phyloP scores from a whole-genome alignment of 2,113 vertebrate species.

The Cololabis saira region DNA sequence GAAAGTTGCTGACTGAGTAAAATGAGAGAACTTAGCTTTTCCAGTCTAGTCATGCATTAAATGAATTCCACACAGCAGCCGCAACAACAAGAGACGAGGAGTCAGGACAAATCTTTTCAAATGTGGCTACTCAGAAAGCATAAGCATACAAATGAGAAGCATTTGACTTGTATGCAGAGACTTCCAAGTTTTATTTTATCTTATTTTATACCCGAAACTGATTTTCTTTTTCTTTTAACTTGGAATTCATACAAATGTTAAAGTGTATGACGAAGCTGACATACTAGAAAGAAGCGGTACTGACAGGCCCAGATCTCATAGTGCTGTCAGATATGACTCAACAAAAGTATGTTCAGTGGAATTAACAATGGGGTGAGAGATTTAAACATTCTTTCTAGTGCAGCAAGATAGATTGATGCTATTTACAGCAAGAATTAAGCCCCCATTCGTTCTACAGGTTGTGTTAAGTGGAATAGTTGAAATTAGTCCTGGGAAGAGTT shows the following conservation, averaged over 20 bases:
- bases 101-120: conserved; percentile 61
- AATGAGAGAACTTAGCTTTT: conserved; percentile 41
- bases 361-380: not conserved
- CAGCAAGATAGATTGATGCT: too few species aligned
- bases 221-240: too few species aligned
- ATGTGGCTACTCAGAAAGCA: conserved; percentile 56
- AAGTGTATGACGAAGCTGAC: not conserved
- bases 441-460: too few species aligned
- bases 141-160: conserved; percentile 32
- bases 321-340: not conserved
- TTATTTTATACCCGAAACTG: too few species aligned
- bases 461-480: too few species aligned
- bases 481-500: too few species aligned
- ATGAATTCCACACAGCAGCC: conserved; percentile 51
- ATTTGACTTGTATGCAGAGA: conserved; percentile 38
- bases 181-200: conserved; percentile 31
- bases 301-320: not conserved
- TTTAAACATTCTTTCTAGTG: too few species aligned
- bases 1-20: conserved; percentile 24
- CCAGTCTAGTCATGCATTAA: conserved; percentile 67
- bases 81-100: conserved; percentile 55
- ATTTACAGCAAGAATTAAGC: too few species aligned
- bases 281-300: not conserved
- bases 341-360: not conserved
- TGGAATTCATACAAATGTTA: not conserved